These are phyloP conservation scores for Gopherus evgoodei DNA, from an alignment of 2,113 vertebrate species.

Conservation along the genomic window DNA sequence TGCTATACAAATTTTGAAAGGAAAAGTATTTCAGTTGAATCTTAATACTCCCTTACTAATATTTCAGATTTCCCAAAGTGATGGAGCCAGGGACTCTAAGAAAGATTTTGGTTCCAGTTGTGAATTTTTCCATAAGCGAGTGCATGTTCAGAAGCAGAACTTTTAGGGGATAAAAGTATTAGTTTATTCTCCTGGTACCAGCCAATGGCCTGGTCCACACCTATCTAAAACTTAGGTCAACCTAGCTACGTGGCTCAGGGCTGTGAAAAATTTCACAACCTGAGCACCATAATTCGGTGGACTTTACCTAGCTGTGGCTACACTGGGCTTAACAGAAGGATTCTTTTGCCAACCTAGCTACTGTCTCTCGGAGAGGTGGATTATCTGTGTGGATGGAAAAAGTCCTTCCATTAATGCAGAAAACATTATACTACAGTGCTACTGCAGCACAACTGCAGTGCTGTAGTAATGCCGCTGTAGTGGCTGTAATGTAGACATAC, in stretches of 20 bases:
- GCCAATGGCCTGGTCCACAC: background rate
- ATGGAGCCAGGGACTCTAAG: conserved; percentile 16
- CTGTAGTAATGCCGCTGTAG: background rate
- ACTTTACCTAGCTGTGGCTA: no score
- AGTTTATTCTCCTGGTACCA: background rate
- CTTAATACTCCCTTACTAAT: conserved; percentile 24
- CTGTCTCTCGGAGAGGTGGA: no score
- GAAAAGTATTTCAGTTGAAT: conserved; percentile 67
- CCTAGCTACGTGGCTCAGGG: background rate
- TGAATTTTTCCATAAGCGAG: conserved; percentile 1
- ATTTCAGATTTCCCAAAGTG: background rate
- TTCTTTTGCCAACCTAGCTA: no score
- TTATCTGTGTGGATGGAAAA: no score
- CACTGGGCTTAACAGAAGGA: no score
- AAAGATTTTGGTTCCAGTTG: conserved; percentile 14
- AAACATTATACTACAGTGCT: background rate
- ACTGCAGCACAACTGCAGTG: background rate
- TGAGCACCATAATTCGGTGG: background rate
- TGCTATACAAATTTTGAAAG: conserved; percentile 55
- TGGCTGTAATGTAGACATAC: background rate
- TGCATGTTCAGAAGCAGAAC: conserved; percentile 3
- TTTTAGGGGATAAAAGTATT: background rate
- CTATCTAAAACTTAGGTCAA: background rate
- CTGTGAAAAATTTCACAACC: background rate
- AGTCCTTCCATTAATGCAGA: no score